Conservation (phyloP, 2,888 invertebrate genomes). For the Ernsta delagoae region DNA sequence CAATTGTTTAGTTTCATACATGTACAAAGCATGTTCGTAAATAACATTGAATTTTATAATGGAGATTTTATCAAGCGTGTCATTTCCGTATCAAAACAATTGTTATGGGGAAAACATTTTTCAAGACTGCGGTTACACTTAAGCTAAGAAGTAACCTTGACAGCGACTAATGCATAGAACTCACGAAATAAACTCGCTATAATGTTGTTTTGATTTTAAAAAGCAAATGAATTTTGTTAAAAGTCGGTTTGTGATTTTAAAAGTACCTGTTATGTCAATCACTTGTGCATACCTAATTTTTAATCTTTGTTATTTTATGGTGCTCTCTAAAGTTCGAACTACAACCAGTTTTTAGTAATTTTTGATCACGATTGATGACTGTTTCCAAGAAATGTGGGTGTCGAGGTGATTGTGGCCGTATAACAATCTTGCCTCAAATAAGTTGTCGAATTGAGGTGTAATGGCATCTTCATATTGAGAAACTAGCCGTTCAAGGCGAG, state of each 20-base stretch:
- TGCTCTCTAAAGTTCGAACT: neutral
- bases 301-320: too few relatives aligned
- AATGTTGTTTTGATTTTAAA: too few relatives aligned
- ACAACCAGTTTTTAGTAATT: neutral
- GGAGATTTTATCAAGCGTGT: conserved; percentile 18
- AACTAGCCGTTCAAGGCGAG: conserved; percentile 72
- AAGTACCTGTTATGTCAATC: too few relatives aligned
- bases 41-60: conserved; percentile 21
- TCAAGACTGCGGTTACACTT: conserved; percentile 18
- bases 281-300: too few relatives aligned
- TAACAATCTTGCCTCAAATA: conserved; percentile 58
- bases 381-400: conserved; percentile 40
- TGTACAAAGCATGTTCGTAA: conserved; percentile 3
- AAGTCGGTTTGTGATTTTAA: too few relatives aligned
- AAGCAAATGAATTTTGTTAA: too few relatives aligned
- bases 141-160: conserved; percentile 16
- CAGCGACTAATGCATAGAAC: conserved; percentile 13
- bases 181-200: neutral
- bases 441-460: conserved; percentile 58
- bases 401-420: conserved; percentile 34
- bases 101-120: conserved; percentile 21
- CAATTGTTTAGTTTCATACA: conserved; percentile 14
- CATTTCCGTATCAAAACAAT: conserved; percentile 31
- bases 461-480: conserved; percentile 71
- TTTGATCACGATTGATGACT: conserved; percentile 5